Evolutionary conservation across 2,113 vertebrate species (phyloP).

Genomic region (Anguilla japonica): DNA sequence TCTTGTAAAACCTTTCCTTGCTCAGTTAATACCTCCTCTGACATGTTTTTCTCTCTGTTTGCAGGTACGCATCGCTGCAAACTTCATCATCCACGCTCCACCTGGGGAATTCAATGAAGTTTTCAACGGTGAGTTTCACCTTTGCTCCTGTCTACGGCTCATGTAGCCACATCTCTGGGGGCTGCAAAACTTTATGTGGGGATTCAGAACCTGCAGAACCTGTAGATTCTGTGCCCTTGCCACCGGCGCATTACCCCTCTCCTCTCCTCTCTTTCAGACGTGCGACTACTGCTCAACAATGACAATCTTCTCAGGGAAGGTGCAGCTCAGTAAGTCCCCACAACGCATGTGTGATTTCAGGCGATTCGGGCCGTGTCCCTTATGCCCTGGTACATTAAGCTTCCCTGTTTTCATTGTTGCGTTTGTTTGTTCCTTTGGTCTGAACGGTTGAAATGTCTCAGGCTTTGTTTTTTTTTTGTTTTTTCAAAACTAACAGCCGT

Average conservation of each 20-base stretch:
- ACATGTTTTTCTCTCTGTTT: slow-evolving; percentile 14
- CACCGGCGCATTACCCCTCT: background rate
- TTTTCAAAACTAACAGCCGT: background rate
- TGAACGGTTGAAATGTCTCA: background rate
- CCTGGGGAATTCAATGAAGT: slow-evolving; percentile 98
- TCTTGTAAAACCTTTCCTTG: background rate
- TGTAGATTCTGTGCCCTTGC: no score
- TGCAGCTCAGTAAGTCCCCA: slow-evolving; percentile 87
- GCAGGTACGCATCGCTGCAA: slow-evolving; percentile 94
- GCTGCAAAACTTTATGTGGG: background rate
- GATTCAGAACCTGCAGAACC: background rate
- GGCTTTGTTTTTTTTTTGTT: background rate
- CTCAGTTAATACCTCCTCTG: background rate
- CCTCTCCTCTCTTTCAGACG: slow-evolving; percentile 73
- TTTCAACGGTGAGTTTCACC: slow-evolving; percentile 86
- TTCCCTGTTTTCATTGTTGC: background rate
- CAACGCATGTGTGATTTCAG: no score
- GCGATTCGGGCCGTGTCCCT: no score
- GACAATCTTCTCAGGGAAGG: slow-evolving; percentile 98
- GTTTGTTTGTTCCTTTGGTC: background rate
- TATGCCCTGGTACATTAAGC: background rate
- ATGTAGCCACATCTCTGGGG: background rate
- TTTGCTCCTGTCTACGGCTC: background rate
- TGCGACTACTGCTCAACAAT: slow-evolving; percentile 95
- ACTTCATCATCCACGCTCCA: slow-evolving; percentile 95